Evolutionary conservation across 2,888 invertebrate genomes (phyloP).

Genomic region (Dorcus parallelipipedus): DNA sequence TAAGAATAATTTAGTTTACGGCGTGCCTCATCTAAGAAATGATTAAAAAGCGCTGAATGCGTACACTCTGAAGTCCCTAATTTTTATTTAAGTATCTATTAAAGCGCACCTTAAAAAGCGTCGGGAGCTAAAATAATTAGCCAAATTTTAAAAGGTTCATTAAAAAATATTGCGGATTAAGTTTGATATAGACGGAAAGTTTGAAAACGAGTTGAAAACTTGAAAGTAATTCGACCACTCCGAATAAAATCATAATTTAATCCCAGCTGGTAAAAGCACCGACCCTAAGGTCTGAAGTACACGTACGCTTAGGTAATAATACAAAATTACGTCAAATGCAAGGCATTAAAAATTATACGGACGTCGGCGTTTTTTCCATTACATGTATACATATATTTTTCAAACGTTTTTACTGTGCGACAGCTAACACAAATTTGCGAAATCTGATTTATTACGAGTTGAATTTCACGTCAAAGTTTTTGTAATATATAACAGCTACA

Average conservation of each 20-base stretch:
- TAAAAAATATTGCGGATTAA: slow-evolving; percentile 29
- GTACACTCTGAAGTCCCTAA: no score
- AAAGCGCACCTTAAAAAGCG: slow-evolving; percentile 17
- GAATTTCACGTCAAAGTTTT: no score
- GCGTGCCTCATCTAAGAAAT: no score
- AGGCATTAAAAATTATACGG: slow-evolving; percentile 13
- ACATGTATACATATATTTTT: no score
- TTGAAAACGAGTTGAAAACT: slow-evolving; percentile 26
- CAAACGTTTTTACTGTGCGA: no score
- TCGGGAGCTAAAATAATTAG: slow-evolving; percentile 24
- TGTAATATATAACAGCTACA: no score
- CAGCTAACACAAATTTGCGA: no score
- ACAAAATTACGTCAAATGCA: slow-evolving; percentile 19
- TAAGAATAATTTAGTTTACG: no score
- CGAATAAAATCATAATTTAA: slow-evolving; percentile 27
- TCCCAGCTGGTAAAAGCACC: slow-evolving; percentile 15
- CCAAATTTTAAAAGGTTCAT: slow-evolving; percentile 29
- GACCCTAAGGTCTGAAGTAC: not conserved
- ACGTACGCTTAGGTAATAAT: slow-evolving; percentile 14
- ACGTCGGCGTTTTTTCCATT: not conserved
- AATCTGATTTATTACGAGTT: no score
- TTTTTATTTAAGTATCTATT: slow-evolving; percentile 8
- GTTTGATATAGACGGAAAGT: slow-evolving; percentile 27
- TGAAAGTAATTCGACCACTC: slow-evolving; percentile 21
- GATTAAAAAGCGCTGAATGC: no score